These are phyloP conservation scores for Pelochelys cantorii DNA, from an alignment of 2,797 vertebrate species.

Conservation along the genomic window DNA sequence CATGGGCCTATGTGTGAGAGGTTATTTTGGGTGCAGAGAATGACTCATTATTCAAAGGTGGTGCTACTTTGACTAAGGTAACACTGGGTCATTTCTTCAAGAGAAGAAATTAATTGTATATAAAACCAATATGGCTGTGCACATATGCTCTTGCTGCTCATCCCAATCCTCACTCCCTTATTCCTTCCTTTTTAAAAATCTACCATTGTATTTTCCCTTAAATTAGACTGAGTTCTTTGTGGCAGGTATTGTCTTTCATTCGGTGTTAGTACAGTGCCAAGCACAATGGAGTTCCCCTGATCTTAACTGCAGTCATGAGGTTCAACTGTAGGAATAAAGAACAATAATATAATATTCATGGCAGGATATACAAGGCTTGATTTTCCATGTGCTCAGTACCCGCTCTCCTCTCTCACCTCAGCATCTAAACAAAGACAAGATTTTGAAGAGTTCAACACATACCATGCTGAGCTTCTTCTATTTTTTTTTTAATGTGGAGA, in stretches of 20 bases:
- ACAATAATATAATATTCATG: background rate
- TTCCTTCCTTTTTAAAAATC: background rate
- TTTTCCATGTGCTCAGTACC: background rate
- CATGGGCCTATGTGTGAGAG: background rate
- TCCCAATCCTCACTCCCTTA: background rate
- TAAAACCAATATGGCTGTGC: background rate
- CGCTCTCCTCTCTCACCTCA: background rate
- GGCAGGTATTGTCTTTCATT: background rate
- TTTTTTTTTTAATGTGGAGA: background rate
- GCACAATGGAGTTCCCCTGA: background rate
- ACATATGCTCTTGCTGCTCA: background rate
- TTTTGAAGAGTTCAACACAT: background rate
- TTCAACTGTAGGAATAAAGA: background rate
- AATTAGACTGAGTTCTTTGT: background rate
- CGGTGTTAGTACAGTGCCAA: background rate
- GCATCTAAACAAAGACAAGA: background rate
- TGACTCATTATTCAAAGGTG: background rate
- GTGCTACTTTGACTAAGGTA: background rate
- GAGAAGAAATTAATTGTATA: slow-evolving; percentile 13
- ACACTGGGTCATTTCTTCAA: background rate
- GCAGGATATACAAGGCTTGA: background rate
- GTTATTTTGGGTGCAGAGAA: background rate
- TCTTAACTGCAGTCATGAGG: background rate
- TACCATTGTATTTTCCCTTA: background rate
- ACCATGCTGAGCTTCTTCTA: background rate